phyloP scores from a whole-genome alignment of 2,888 invertebrate genomes.

The Cordylochernes scorpioides region DNA sequence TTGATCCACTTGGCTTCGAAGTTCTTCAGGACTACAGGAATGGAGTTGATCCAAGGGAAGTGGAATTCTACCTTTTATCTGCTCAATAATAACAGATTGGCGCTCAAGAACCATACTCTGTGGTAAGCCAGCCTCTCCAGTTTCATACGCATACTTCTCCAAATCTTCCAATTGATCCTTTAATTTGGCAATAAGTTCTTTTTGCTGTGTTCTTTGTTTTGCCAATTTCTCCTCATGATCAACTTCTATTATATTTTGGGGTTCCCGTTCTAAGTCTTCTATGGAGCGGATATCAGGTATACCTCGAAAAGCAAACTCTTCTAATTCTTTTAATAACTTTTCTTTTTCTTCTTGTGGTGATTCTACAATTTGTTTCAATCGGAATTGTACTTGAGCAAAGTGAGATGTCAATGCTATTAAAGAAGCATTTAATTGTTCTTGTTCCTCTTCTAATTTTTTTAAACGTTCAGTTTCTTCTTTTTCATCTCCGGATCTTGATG shows the following conservation, averaged over 20 bases:
- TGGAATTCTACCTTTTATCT: constrained; percentile 54
- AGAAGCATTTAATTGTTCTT: constrained; percentile 70
- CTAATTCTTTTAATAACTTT: constrained; percentile 61
- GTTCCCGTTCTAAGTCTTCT: no score
- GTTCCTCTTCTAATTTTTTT: constrained; percentile 67
- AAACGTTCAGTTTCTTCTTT: constrained; percentile 36
- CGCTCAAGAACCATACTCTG: constrained; percentile 54
- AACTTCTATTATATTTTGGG: no score
- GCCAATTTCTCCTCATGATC: constrained; percentile 29
- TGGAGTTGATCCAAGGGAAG: constrained; percentile 54
- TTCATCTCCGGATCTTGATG: no score
- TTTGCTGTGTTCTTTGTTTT: constrained; percentile 38
- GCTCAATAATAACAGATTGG: constrained; percentile 67
- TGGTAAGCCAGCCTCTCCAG: constrained; percentile 44
- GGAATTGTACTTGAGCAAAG: constrained; percentile 82
- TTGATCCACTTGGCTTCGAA: constrained; percentile 61
- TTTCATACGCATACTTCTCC: constrained; percentile 74
- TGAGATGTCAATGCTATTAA: constrained; percentile 86
- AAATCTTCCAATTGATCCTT: constrained; percentile 75
- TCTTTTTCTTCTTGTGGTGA: constrained; percentile 66
- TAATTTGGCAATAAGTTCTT: constrained; percentile 58
- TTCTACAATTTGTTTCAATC: constrained; percentile 63
- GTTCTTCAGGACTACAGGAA: constrained; percentile 45
- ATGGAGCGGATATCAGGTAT: constrained; percentile 59
- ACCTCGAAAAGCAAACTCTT: constrained; percentile 90